A percentile compares a stretch with the other conserved stretches of the same genome.
Evolutionary conservation across 2,888 invertebrate genomes (phyloP).

Genomic region (Octodonta nipae): DNA sequence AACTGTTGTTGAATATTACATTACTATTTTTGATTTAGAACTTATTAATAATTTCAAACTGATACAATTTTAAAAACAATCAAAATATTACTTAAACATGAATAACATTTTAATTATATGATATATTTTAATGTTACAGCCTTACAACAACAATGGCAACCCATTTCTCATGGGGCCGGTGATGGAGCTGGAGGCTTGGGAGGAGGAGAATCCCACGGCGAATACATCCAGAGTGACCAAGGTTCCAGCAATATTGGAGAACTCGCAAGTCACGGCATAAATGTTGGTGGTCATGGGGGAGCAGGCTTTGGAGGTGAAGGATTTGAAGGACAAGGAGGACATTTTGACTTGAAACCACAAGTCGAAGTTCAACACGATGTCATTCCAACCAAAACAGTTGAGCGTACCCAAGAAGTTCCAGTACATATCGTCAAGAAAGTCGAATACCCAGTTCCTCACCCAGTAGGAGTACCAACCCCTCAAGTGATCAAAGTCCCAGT

Average conservation of each 20-base stretch:
- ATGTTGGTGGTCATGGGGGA: conserved; percentile 14
- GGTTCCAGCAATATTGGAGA: conserved; percentile 3
- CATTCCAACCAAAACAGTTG: conserved; percentile 45
- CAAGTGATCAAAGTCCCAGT: conserved; percentile 56
- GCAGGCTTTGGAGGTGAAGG: neutral
- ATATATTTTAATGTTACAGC: too few relatives aligned
- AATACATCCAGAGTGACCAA: conserved; percentile 1
- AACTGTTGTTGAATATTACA: too few relatives aligned
- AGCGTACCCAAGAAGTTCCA: conserved; percentile 54
- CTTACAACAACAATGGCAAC: too few relatives aligned
- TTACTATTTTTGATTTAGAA: too few relatives aligned
- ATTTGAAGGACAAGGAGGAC: conserved; percentile 4
- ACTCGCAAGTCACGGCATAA: conserved; percentile 12
- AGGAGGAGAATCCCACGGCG: neutral
- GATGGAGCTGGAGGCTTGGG: conserved; percentile 7
- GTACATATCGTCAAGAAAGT: conserved; percentile 58
- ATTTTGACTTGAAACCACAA: conserved; percentile 39
- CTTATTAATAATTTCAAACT: too few relatives aligned
- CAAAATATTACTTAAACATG: too few relatives aligned
- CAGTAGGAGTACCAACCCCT: conserved; percentile 58
- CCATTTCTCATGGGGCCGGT: conserved; percentile 11
- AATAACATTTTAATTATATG: too few relatives aligned
- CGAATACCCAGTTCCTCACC: conserved; percentile 58
- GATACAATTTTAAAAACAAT: too few relatives aligned
- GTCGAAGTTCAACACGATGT: conserved; percentile 41